phyloP scores from a whole-genome alignment of 2,888 invertebrate species.

The Quadroppia sp. region DNA sequence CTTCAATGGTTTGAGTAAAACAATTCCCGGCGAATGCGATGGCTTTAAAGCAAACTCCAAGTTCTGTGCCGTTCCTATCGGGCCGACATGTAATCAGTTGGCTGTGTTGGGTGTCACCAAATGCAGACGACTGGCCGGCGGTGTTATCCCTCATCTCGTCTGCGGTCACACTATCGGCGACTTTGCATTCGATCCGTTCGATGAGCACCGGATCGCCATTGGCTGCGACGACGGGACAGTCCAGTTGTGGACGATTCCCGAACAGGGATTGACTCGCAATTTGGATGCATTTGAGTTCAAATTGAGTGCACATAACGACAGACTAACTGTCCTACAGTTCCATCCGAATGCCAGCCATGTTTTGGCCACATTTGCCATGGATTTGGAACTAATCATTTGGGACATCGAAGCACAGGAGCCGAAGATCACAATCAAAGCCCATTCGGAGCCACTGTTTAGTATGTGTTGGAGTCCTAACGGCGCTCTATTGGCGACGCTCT shows the following conservation, averaged over 20 bases:
- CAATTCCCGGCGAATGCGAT: slow-evolving; percentile 89
- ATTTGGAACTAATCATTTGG: slow-evolving; percentile 84
- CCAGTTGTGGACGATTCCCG: slow-evolving; percentile 73
- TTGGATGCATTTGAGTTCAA: slow-evolving; percentile 65
- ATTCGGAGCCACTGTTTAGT: slow-evolving; percentile 69
- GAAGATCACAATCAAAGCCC: slow-evolving; percentile 66
- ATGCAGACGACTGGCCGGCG: slow-evolving; percentile 71
- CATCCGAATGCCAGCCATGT: slow-evolving; percentile 84
- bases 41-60: slow-evolving; percentile 84
- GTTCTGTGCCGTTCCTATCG: slow-evolving; percentile 81
- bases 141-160: slow-evolving; percentile 78
- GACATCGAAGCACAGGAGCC: slow-evolving; percentile 61
- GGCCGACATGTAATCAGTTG: slow-evolving; percentile 84
- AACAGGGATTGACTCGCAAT: slow-evolving; percentile 68
- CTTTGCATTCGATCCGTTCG: slow-evolving; percentile 91
- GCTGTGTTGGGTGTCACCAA: slow-evolving; percentile 76
- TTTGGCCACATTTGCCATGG: slow-evolving; percentile 81
- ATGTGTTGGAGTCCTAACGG: slow-evolving; percentile 92
- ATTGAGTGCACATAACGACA: slow-evolving; percentile 71
- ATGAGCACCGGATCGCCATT: slow-evolving; percentile 70
- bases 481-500: slow-evolving; percentile 74
- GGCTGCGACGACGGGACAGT: slow-evolving; percentile 82
- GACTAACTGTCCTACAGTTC: slow-evolving; percentile 83
- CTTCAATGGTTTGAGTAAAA: slow-evolving; percentile 79
- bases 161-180: slow-evolving; percentile 86